phyloP scores from a whole-genome alignment of 2,888 invertebrate species.

The Poecilobothrus nobilitatus region DNA sequence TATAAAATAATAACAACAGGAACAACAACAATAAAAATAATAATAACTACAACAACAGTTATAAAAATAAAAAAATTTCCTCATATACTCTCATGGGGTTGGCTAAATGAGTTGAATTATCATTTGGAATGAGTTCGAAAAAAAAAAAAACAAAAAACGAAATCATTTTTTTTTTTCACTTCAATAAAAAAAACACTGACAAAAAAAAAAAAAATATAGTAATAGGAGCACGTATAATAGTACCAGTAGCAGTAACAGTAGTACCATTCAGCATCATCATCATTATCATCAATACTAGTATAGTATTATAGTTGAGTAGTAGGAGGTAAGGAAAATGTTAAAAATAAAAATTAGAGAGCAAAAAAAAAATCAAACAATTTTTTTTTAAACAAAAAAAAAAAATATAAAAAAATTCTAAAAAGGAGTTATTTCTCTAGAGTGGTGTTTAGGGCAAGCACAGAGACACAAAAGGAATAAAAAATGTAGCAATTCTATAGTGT shows the following conservation, averaged over 20 bases:
- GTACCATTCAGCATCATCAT: neutral
- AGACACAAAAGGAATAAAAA: conserved; percentile 1
- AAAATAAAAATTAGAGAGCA: too few species aligned
- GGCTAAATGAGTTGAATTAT: neutral
- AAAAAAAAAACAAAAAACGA: too few species aligned
- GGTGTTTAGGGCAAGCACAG: conserved; percentile 1
- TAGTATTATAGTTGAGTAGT: neutral
- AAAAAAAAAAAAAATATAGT: neutral
- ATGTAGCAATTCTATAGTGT: conserved; percentile 6
- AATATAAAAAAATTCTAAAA: neutral
- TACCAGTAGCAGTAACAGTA: too few species aligned
- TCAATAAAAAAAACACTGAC: neutral
- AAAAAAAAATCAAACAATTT: too few species aligned
- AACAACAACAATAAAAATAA: neutral
- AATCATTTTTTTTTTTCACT: too few species aligned
- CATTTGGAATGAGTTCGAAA: neutral
- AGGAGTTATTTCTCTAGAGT: conserved; percentile 1
- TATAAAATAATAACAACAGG: neutral
- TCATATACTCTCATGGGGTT: neutral
- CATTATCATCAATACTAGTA: neutral
- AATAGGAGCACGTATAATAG: neutral
- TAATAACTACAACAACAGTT: neutral
- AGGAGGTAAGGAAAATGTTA: neutral
- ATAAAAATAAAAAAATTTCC: neutral
- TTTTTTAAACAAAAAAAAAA: neutral